Evolutionary conservation across 2,113 vertebrate genomes (phyloP).

Genomic region (Rhynchopsitta pachyrhyncha): DNA sequence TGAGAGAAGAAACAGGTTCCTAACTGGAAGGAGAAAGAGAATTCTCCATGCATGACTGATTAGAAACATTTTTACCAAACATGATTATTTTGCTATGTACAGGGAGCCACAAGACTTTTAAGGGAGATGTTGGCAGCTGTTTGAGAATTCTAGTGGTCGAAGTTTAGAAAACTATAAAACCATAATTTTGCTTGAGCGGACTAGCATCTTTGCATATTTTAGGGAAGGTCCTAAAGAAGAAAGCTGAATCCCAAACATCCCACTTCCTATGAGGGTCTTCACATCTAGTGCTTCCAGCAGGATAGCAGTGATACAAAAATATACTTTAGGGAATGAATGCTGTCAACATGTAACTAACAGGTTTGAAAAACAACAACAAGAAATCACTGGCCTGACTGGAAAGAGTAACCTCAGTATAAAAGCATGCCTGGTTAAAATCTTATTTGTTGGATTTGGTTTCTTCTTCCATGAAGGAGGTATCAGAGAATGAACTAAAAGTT

Average conservation of each 20-base stretch:
- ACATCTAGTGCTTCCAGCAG: not conserved
- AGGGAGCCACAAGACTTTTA: not conserved
- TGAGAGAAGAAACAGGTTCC: slow-evolving; percentile 18
- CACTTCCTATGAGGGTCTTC: not conserved
- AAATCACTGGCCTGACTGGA: not conserved
- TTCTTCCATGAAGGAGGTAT: not conserved
- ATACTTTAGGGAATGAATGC: not conserved
- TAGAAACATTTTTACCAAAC: not conserved
- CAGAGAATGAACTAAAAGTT: not conserved
- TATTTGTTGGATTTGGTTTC: not conserved
- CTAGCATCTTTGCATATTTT: not conserved
- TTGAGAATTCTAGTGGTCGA: not conserved
- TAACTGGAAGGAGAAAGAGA: not conserved
- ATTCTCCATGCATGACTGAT: not conserved
- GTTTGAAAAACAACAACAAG: not conserved
- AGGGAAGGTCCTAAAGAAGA: not conserved
- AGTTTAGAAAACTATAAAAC: not conserved
- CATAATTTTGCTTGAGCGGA: not conserved
- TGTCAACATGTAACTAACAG: not conserved
- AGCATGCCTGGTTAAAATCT: not conserved
- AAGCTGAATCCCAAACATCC: not conserved
- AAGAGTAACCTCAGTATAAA: not conserved
- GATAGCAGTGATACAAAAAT: not conserved
- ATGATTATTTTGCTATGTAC: not conserved
- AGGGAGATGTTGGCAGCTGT: not conserved